A percentile compares a stretch with the other conserved stretches of the same genome.
These are phyloP conservation scores for Catocala nupta DNA, from an alignment of 2,888 invertebrate species.

Conservation along the genomic window DNA sequence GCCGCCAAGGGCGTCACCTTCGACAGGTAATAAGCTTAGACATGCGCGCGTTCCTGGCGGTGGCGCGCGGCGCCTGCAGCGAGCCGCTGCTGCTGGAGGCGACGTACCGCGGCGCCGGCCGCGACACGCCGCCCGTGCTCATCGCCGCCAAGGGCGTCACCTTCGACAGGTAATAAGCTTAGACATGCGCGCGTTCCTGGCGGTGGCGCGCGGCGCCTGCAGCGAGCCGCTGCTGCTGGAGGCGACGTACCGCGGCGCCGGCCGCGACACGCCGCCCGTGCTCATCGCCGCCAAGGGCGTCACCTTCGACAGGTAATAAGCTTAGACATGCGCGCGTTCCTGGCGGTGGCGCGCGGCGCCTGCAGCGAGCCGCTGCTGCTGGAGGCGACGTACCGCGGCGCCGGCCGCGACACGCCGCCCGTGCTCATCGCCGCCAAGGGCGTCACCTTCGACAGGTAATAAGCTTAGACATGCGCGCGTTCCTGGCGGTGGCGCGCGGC, in stretches of 20 bases:
- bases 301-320: constrained; percentile 85
- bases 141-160: constrained; percentile 90
- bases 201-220: constrained; percentile 90
- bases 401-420: constrained; percentile 77
- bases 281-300: constrained; percentile 90
- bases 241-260: constrained; percentile 85
- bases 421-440: constrained; percentile 90
- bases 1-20: constrained; percentile 90
- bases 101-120: constrained; percentile 80
- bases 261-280: constrained; percentile 82
- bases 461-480: constrained; percentile 76
- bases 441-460: constrained; percentile 87
- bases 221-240: constrained; percentile 90
- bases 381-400: constrained; percentile 88
- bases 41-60: constrained; percentile 88
- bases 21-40: constrained; percentile 71
- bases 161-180: constrained; percentile 79
- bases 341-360: constrained; percentile 91
- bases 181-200: constrained; percentile 84
- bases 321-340: constrained; percentile 79
- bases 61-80: constrained; percentile 90
- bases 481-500: constrained; percentile 89
- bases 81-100: constrained; percentile 90
- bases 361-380: constrained; percentile 89
- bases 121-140: constrained; percentile 86